Percentiles rank a stretch among this genome's conserved stretches.
phyloP scores from a whole-genome alignment of 2,797 vertebrate genomes.

The Coccyzus lansbergi region DNA sequence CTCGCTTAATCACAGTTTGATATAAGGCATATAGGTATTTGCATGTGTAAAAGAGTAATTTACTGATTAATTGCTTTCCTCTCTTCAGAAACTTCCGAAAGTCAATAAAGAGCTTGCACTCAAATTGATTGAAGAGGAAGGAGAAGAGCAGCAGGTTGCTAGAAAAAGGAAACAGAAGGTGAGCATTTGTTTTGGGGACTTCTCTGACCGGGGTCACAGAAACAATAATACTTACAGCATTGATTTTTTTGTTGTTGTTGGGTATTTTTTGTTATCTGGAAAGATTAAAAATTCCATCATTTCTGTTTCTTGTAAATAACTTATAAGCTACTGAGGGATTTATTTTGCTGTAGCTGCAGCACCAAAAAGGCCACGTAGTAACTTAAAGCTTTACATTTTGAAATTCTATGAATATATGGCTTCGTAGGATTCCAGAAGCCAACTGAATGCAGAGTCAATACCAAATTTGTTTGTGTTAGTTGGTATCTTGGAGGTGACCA shows the following conservation, averaged over 20 bases:
- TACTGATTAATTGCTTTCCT: neutral
- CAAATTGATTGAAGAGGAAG: constrained; percentile 94
- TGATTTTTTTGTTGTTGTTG: neutral
- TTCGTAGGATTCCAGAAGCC: neutral
- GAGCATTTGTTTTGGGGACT: neutral
- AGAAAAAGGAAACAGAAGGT: constrained; percentile 94
- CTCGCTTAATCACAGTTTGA: neutral
- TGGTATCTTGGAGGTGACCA: neutral
- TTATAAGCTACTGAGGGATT: neutral
- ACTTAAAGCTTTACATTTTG: neutral
- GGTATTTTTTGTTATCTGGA: neutral
- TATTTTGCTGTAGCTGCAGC: neutral
- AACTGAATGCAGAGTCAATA: neutral
- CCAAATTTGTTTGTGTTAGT: neutral
- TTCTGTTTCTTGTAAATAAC: neutral
- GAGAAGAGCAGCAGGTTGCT: constrained; percentile 77
- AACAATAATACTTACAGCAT: neutral
- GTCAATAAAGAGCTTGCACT: constrained; percentile 96
- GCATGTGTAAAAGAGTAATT: neutral
- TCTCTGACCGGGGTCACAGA: neutral
- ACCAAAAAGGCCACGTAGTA: neutral
- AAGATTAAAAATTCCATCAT: neutral
- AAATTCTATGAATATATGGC: neutral
- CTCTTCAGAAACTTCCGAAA: constrained; percentile 89
- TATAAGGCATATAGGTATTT: neutral